Base-by-base conservation (phyloP, 2,888 invertebrate genomes). In the Bellardia pandia region DNA sequence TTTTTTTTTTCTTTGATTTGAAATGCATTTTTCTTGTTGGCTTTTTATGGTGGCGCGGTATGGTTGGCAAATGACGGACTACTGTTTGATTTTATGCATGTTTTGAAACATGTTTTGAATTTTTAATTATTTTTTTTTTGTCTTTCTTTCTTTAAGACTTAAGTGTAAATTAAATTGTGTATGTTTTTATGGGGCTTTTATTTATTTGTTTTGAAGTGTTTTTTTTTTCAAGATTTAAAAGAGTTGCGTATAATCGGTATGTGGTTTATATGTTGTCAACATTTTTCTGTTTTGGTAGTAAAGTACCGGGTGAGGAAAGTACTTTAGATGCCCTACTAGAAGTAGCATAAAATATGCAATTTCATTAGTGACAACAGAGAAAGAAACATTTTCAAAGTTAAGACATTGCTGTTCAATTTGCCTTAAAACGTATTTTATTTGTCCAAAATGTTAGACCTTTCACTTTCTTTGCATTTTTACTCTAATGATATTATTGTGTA, bases 111-210 rank as follows among this genome's bases (percentile, higher is more conserved):
- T 76, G 64, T 78, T 14, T 66, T 68, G 66, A 84, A 74, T 84
- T 58, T 78, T 42, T 66, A 56, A 60, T 68, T 76, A 33, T 60
- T 48, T 51, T 7, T n/a, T 62, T 40, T 45, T 76, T 4, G 48
- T 14, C 33, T 33, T 6, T 51, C 23, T 16, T 51, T 51, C 45
- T 6, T 37, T 37, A 37, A 37, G 68, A 58, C 33, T 75, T 42
- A 48, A 72, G 78, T 84, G 78, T 78, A 68, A 78, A 84, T 84
- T 78, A 84, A 84, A 84, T 84, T 74, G 72, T 78, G 74, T 66
- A 40, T 64, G 11, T 40, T 64, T 64, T 1, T 37, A 30, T 3
- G 14, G 14, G 53, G 40, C 4, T 62, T 76, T 71, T 62, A 53
- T 56, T 62, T 62, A 30, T 80, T 71, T 62, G 30, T 16, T 23